phyloP scores from a whole-genome alignment of 2,113 vertebrate genomes.

The Rhegmatorhina hoffmannsi region DNA sequence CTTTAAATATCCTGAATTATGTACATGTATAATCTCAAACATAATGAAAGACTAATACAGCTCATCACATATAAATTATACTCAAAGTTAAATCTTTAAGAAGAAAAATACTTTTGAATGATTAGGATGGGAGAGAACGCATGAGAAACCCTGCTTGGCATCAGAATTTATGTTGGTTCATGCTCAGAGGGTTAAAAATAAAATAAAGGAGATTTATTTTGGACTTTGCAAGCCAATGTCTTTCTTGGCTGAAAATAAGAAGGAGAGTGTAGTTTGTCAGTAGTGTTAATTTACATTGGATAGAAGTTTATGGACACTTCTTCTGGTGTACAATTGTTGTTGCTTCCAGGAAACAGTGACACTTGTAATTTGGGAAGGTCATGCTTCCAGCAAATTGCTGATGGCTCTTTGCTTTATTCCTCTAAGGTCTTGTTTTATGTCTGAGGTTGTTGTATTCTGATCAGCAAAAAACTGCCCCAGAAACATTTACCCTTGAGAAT shows the following conservation, averaged over 20 bases:
- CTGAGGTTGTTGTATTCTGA: accelerated
- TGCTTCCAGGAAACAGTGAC: not conserved
- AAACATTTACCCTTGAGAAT: not conserved
- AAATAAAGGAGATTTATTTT: not conserved
- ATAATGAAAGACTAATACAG: constrained; percentile 27
- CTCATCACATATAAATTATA: not conserved
- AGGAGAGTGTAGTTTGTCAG: not conserved
- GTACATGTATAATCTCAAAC: constrained; percentile 32
- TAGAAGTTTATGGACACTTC: accelerated
- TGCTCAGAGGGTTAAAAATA: not conserved
- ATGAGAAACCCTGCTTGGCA: not conserved
- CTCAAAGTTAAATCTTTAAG: not conserved
- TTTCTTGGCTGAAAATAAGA: not conserved
- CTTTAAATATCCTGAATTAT: constrained; percentile 40
- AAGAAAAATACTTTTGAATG: not conserved
- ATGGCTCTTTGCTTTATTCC: not conserved
- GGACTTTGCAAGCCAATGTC: not conserved
- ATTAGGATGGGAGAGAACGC: not conserved
- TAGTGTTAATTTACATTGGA: not conserved
- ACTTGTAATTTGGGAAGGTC: not conserved
- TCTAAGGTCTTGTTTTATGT: not conserved
- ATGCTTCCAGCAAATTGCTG: not conserved
- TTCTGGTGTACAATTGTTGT: not conserved
- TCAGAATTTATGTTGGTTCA: not conserved
- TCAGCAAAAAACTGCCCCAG: accelerated